Percentiles rank a stretch among this genome's conserved stretches.
Evolutionary conservation across 2,113 vertebrate genomes (phyloP).

Genomic region (Cottus gobio): DNA sequence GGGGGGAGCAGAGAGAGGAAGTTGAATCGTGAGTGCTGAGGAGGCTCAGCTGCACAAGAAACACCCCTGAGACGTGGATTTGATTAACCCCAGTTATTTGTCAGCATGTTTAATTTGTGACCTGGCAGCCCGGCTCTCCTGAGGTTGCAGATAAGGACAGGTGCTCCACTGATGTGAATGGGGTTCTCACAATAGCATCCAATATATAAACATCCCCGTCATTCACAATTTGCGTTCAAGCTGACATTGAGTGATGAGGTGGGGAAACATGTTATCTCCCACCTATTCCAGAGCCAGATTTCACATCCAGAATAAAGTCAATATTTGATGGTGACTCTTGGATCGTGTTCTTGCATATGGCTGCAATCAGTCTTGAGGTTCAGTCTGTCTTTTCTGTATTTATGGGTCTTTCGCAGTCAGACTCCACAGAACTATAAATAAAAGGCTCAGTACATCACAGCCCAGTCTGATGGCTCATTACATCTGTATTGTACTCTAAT

Average conservation of each 20-base stretch:
- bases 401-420: slow-evolving; percentile 20
- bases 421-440: slow-evolving; percentile 29
- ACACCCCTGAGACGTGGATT: slow-evolving; percentile 39
- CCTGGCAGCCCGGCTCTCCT: slow-evolving; percentile 70
- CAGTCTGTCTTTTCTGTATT: slow-evolving; percentile 24
- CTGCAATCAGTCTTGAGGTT: not conserved
- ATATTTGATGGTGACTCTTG: slow-evolving; percentile 12
- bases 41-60: slow-evolving; percentile 50
- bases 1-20: slow-evolving; percentile 27
- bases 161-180: slow-evolving; percentile 23
- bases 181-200: slow-evolving; percentile 24
- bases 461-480: slow-evolving; percentile 55
- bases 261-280: slow-evolving; percentile 27
- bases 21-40: not conserved
- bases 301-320: slow-evolving; percentile 32
- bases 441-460: slow-evolving; percentile 52
- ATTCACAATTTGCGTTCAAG: slow-evolving; percentile 32
- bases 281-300: slow-evolving; percentile 32
- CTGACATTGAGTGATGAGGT: not conserved
- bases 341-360: not conserved
- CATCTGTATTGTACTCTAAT: slow-evolving; percentile 10
- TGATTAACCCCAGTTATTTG: slow-evolving; percentile 41
- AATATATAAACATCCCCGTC: slow-evolving; percentile 14
- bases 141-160: slow-evolving; percentile 38
- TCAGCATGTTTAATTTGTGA: slow-evolving; percentile 67